phyloP scores from a whole-genome alignment of 2,797 vertebrate genomes.

The Periophthalmus magnuspinnatus region DNA sequence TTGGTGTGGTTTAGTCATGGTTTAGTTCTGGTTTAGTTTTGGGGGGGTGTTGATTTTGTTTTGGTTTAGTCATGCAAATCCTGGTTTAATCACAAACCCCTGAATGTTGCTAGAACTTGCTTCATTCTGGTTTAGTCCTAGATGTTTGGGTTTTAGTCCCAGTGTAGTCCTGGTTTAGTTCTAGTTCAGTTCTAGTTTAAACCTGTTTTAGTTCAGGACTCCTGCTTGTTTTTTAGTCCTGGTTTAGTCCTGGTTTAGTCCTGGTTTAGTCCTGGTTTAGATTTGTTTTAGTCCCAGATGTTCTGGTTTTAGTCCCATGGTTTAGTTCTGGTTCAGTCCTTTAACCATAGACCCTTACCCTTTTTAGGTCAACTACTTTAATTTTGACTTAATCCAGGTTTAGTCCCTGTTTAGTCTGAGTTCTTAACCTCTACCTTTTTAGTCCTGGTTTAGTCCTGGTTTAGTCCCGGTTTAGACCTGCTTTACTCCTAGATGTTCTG shows the following conservation, averaged over 20 bases:
- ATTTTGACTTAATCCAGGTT: no score
- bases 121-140: neutral
- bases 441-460: no score
- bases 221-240: neutral
- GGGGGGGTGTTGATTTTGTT: constrained; percentile 23
- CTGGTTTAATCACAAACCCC: no score
- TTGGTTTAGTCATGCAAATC: neutral
- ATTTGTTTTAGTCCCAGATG: no score
- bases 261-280: neutral
- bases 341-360: no score
- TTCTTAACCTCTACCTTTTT: no score
- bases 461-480: no score
- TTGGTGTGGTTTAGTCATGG: neutral
- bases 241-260: neutral
- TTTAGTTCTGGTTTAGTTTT: constrained; percentile 23
- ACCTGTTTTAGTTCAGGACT: neutral
- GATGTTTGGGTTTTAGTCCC: neutral
- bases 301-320: neutral
- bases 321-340: no score
- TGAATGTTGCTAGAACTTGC: neutral
- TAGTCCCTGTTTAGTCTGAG: no score
- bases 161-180: neutral
- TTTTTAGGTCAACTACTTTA: no score
- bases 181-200: neutral
- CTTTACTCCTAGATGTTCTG: neutral